phyloP scores from a whole-genome alignment of 2,797 vertebrate species.

The Dicrostonyx torquatus region DNA sequence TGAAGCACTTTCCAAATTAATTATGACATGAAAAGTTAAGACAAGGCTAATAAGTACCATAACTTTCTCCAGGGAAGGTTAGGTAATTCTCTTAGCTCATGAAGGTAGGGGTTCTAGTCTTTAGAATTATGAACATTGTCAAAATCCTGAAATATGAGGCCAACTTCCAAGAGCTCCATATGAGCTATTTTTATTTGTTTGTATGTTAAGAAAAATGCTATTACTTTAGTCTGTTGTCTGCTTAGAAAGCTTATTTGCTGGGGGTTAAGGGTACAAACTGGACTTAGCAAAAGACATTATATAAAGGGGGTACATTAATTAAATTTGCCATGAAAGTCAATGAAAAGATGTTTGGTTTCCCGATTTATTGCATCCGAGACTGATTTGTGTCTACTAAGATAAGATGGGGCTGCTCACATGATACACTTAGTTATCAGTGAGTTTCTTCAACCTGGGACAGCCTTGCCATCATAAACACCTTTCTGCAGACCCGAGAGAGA shows the following conservation, averaged over 20 bases:
- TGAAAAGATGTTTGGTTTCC: background rate
- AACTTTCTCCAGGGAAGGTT: background rate
- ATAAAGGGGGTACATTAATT: background rate
- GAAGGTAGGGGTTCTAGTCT: background rate
- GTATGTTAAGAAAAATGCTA: background rate
- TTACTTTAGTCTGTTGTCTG: background rate
- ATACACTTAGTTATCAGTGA: background rate
- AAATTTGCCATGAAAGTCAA: background rate
- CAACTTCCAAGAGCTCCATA: background rate
- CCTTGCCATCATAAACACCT: background rate
- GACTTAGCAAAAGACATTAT: background rate
- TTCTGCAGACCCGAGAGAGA: background rate
- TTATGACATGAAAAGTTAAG: background rate
- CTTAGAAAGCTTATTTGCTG: background rate
- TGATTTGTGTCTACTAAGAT: background rate
- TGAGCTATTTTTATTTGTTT: background rate
- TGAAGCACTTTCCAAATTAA: background rate
- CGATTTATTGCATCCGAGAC: background rate
- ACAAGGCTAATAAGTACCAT: background rate
- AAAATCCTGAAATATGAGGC: background rate
- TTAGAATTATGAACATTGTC: background rate
- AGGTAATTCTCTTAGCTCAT: background rate
- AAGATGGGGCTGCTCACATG: background rate
- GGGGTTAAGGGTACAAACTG: background rate
- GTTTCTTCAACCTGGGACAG: background rate